These are phyloP conservation scores for Myotis davidii DNA, from an alignment of 2,113 vertebrate genomes.

Conservation along the genomic window DNA sequence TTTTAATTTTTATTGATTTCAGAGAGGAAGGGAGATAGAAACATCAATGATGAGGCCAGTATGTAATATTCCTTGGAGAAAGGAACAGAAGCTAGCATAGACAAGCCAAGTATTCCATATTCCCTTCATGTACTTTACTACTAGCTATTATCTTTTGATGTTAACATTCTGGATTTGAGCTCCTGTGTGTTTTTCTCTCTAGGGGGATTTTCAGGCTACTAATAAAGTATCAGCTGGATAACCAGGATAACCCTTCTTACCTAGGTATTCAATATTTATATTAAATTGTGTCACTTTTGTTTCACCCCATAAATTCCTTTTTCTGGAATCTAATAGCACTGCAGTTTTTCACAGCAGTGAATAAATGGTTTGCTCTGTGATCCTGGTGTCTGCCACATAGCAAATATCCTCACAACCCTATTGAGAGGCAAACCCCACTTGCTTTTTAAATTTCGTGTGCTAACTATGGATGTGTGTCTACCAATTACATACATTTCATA, in stretches of 20 bases:
- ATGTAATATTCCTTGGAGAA: slow-evolving; percentile 38
- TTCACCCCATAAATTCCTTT: not conserved
- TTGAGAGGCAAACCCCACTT: not conserved
- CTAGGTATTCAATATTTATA: slow-evolving; percentile 82
- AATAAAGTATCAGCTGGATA: slow-evolving; percentile 94
- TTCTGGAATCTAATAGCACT: not conserved
- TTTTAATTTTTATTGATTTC: no score
- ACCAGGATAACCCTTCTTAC: slow-evolving; percentile 95
- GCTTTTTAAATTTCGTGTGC: not conserved
- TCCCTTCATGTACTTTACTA: not conserved
- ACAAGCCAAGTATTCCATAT: not conserved
- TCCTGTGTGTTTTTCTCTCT: not conserved
- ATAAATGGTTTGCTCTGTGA: not conserved
- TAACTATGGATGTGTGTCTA: not conserved
- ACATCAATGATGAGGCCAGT: not conserved
- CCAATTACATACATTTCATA: not conserved
- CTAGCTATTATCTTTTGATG: not conserved
- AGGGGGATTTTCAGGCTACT: slow-evolving; percentile 97
- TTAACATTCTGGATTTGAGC: slow-evolving; percentile 44
- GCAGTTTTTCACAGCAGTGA: slow-evolving; percentile 3
- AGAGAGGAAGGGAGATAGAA: no score
- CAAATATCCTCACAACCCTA: not conserved
- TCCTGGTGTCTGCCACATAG: not conserved
- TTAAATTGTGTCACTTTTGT: not conserved
- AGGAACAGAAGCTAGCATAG: not conserved